Base-by-base conservation (phyloP, 1,140 invertebrate species). In the Euschistus heros region DNA sequence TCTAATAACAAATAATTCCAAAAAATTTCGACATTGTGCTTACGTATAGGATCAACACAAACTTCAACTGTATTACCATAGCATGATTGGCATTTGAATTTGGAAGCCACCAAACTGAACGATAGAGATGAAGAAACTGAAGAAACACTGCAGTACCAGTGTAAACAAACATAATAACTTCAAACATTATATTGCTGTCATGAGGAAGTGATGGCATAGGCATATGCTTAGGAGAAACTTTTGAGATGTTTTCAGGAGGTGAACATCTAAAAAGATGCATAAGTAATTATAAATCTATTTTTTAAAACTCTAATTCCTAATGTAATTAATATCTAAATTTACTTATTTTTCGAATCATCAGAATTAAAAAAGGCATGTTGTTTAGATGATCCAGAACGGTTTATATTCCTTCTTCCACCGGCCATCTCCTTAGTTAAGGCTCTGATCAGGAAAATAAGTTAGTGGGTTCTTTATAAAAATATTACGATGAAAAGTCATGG, bases 51-150 rank as follows among this genome's bases (percentile, higher is more conserved):
- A 37, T 37, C 33, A 37, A 37, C 33, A 37, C 33, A 4, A 37
- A 37, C 33, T 37, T 6, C 33, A 37, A 37, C 33, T 37, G 6
- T 37, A 37, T 47, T 79, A 95, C 93, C 84, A 97, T 84, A 69
- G 88, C 86, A 77, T 92, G 89, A 70, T 84, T 85, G 68, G 86
- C 91, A 74, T 93, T 87, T 2, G 92, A 94, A 71, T 97, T 86
- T 18, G 92, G 91, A 26, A 97, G 75, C 94, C 95, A 98, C 91
- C 93, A 98, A n/a, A 94, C 88, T 37, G 92, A 96, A 67, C 90
- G 84, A 74, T 98, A 98, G 13, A 98, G 79, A 78, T 98, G 94
- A 17, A 98, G 81, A 74, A 97, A 91, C 78, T 98, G 95, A 20
- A 94, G 78, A 57, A 81, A 83, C 17, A 83, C 80, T 30, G 85